Evolutionary conservation across 2,113 vertebrate species (phyloP), one percentile per base, ranked within the genome.

Genomic region (Austrofundulus limnaeus): DNA sequence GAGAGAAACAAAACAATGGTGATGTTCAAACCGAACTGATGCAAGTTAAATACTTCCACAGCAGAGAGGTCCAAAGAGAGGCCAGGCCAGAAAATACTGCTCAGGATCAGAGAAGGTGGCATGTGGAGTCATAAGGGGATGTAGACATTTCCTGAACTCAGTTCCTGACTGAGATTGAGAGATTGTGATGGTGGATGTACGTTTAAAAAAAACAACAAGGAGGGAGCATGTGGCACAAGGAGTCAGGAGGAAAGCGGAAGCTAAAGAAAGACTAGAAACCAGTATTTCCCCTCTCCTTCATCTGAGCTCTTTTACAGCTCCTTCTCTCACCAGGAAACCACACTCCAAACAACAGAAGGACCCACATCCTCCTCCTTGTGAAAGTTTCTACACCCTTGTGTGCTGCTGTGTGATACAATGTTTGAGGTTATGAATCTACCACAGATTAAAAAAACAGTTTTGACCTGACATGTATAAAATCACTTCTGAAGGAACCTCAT

Each of bases 81-180:
- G 45, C 49, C 25, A 5, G 41, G 47, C 25, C 14, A 63, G 41
- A 78, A 76, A 77, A 72, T 72, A 77, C 73, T 45, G 56, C 75
- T 69, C 2, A 19, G 63, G 83, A 87, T 74, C 83, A 67, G 17
- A 82, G 58, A 79, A 63, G 31, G 62, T 67, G n/a, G 77, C 75
- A 77, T 63, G 48, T 72, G 84, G 78, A 86, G 81, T 80, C 82
- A 70, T 53, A 69, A 80, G 76, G 50, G 84, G 84, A 84, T 65
- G 75, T 70, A 52, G 74, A 79, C 70, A 82, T 87, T 90, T 88
- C 88, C 88, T 74, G 64, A 54, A 61, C 71, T 78, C 34, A 70
- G 72, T 81, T 88, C 82, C 87, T 82, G 77, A 71, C 53, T 14
- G 6, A 80, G 52, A 83, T 85, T 52, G 50, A 45, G 46, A 61